These are phyloP conservation scores for Dorcus parallelipipedus DNA, from an alignment of 2,888 invertebrate genomes.

Conservation along the genomic window DNA sequence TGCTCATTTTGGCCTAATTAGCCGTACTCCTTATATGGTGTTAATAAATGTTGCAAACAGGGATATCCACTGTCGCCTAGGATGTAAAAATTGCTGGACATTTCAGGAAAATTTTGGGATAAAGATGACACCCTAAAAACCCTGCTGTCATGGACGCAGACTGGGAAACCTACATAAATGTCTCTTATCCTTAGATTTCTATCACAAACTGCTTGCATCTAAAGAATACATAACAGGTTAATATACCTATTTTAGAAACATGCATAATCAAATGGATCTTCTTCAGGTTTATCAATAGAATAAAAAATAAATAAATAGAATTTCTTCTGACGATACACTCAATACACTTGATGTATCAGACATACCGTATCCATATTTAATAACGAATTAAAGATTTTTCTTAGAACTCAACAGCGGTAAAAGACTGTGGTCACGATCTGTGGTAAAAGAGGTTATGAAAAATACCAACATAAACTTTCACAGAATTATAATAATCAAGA, in stretches of 20 bases:
- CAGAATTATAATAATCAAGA: too few relatives aligned
- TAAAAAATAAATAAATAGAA: too few relatives aligned
- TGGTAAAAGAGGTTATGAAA: too few relatives aligned
- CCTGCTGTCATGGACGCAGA: constrained; percentile 4
- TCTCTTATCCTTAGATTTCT: not conserved
- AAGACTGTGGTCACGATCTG: too few relatives aligned
- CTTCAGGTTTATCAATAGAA: not conserved
- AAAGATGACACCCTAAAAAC: constrained; percentile 7
- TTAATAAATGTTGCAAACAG: constrained; percentile 9
- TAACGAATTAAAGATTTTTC: too few relatives aligned
- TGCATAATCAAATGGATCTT: constrained; percentile 12
- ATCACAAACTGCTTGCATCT: constrained; percentile 21
- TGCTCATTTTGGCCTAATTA: constrained; percentile 11
- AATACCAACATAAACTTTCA: too few relatives aligned
- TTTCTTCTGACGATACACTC: not conserved
- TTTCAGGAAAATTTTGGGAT: not conserved
- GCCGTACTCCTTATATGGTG: constrained; percentile 17
- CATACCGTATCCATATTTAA: too few relatives aligned
- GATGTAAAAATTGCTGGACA: constrained; percentile 11
- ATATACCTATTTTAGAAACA: constrained; percentile 24
- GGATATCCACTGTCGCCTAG: constrained; percentile 20
- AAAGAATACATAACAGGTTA: constrained; percentile 9
- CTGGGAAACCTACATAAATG: not conserved
- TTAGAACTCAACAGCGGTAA: too few relatives aligned
- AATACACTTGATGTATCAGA: not conserved